phyloP scores from a whole-genome alignment of 2,113 vertebrate genomes.

The Perccottus glenii region DNA sequence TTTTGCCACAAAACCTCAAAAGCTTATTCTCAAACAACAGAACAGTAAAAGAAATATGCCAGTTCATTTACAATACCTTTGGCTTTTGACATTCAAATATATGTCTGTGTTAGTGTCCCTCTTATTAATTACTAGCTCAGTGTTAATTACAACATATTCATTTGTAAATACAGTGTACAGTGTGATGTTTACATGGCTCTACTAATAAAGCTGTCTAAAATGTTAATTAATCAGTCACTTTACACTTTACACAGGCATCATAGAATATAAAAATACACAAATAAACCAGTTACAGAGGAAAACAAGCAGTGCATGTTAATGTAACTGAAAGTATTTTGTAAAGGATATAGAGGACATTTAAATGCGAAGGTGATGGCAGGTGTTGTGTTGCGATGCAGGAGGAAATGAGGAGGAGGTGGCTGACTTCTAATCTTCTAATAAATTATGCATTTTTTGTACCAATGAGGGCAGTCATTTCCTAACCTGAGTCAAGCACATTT shows the following conservation, averaged over 20 bases:
- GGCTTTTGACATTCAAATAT: too few relatives aligned
- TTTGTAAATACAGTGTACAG: constrained; percentile 22
- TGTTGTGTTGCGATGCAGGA: neutral
- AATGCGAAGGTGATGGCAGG: neutral
- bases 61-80: too few relatives aligned
- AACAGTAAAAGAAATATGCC: neutral
- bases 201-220: constrained; percentile 38
- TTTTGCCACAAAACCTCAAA: too few relatives aligned
- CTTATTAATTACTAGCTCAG: constrained; percentile 31
- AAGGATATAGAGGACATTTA: neutral
- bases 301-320: neutral
- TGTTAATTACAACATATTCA: constrained; percentile 41
- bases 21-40: neutral
- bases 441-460: neutral
- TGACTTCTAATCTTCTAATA: constrained; percentile 8
- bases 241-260: constrained; percentile 4
- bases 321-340: too few relatives aligned
- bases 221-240: constrained; percentile 35
- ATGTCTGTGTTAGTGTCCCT: neutral
- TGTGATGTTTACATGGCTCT: constrained; percentile 28
- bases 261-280: too few relatives aligned
- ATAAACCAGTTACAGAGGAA: neutral
- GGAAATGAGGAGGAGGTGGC: neutral
- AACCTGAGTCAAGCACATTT: neutral
- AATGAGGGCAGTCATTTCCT: neutral